These are phyloP conservation scores for Grammomys dolichurus DNA, from an alignment of 2,113 vertebrate genomes.

Conservation along the genomic window DNA sequence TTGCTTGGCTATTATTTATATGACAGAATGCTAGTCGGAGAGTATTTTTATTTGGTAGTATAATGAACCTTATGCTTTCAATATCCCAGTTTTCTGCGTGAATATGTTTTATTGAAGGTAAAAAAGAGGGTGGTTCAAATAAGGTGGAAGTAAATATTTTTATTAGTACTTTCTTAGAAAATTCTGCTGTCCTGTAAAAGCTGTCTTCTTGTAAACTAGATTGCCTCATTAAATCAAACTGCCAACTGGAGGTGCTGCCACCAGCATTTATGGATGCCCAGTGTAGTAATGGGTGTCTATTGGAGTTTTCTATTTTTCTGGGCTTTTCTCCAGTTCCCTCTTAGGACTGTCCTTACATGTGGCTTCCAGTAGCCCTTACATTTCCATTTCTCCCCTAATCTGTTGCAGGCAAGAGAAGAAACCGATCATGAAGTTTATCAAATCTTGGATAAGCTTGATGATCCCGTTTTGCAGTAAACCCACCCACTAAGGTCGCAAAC, in stretches of 20 bases:
- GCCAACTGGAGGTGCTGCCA: not conserved
- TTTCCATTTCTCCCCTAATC: not conserved
- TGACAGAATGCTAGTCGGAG: not conserved
- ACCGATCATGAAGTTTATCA: not conserved
- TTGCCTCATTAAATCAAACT: not conserved
- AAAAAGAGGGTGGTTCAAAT: not conserved
- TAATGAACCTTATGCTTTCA: not conserved
- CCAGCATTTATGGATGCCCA: not conserved
- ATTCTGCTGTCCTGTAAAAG: not conserved
- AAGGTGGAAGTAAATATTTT: not conserved
- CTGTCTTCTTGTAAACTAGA: not conserved
- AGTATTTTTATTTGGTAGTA: not conserved
- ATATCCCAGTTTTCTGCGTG: not conserved
- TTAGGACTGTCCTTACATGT: not conserved
- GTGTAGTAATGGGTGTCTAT: not conserved
- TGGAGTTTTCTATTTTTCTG: constrained; percentile 10
- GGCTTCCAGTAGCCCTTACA: not conserved
- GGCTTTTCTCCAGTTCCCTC: not conserved
- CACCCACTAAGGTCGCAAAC: not conserved
- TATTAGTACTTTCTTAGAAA: not conserved
- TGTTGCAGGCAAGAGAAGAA: not conserved
- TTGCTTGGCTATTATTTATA: not conserved
- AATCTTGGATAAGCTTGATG: not conserved
- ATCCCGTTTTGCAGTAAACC: not conserved
- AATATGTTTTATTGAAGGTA: constrained; percentile 11